A percentile compares a stretch with the other conserved stretches of the same genome.
These are phyloP conservation scores for Bacillus rossius DNA, from an alignment of 1,140 invertebrate genomes.

Conservation along the genomic window DNA sequence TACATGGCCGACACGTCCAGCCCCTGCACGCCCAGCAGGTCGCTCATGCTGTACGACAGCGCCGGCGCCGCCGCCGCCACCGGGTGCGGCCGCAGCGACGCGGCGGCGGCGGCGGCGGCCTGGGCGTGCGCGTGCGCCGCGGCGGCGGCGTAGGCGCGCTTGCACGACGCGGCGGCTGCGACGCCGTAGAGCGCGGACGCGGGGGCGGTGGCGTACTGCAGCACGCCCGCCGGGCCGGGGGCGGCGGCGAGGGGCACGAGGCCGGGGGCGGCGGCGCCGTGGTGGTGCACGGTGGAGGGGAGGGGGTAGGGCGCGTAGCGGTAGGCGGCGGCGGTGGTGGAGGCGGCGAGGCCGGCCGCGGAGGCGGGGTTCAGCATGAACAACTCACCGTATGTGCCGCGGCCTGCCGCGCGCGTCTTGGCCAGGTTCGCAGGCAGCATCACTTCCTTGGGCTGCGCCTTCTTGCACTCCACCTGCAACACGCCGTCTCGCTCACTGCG, in stretches of 20 bases:
- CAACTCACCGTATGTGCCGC: slow-evolving; percentile 94
- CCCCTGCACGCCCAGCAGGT: slow-evolving; percentile 58
- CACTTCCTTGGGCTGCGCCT: slow-evolving; percentile 99
- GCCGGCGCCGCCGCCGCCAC: slow-evolving; percentile 42
- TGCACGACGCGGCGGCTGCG: slow-evolving; percentile 46
- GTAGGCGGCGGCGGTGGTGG: slow-evolving; percentile 33
- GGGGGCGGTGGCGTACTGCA: slow-evolving; percentile 14
- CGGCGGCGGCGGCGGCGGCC: slow-evolving; percentile 37
- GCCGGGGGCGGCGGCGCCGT: slow-evolving; percentile 22
- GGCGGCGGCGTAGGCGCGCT: slow-evolving; percentile 40
- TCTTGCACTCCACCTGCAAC: slow-evolving; percentile 97
- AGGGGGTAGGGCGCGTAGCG: slow-evolving; percentile 52
- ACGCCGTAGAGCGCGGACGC: slow-evolving; percentile 45
- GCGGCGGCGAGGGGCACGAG: slow-evolving; percentile 29
- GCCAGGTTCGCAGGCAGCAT: slow-evolving; percentile 94
- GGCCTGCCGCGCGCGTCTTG: slow-evolving; percentile 85
- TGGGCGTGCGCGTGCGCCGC: slow-evolving; percentile 26
- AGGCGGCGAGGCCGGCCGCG: slow-evolving; percentile 37
- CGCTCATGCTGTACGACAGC: slow-evolving; percentile 60
- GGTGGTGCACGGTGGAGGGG: slow-evolving; percentile 32
- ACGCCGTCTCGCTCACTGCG: no score
- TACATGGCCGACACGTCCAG: slow-evolving; percentile 58
- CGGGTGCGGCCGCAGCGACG: slow-evolving; percentile 31
- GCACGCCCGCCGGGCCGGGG: slow-evolving; percentile 29
- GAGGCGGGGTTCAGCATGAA: slow-evolving; percentile 66